phyloP scores from a whole-genome alignment of 2,797 vertebrate species.

The Acipenser transmontanus region DNA sequence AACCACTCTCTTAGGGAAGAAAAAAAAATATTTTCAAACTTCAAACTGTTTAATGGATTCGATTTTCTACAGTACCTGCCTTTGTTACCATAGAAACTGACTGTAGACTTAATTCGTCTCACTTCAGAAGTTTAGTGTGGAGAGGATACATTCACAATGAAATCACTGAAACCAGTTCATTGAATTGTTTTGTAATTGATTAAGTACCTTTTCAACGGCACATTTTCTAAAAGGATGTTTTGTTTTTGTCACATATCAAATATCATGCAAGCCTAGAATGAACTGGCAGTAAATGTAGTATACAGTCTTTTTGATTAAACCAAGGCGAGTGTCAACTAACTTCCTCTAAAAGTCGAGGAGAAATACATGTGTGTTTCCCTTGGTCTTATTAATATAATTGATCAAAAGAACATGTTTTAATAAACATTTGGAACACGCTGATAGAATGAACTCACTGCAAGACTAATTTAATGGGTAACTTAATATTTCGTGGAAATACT shows the following conservation, averaged over 20 bases:
- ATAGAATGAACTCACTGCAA: background rate
- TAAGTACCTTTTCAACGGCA: background rate
- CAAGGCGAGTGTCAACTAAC: background rate
- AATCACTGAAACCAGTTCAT: background rate
- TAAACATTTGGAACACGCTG: background rate
- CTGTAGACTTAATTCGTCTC: background rate
- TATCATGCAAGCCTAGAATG: background rate
- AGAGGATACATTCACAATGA: background rate
- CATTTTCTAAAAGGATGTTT: background rate
- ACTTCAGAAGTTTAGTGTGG: background rate
- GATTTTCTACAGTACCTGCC: too few relatives aligned
- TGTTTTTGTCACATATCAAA: background rate
- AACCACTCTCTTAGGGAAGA: background rate
- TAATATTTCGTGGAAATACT: background rate
- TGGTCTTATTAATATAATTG: slow-evolving; percentile 2
- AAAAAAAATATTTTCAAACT: too few relatives aligned
- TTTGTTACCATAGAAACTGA: too few relatives aligned
- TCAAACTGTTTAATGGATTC: too few relatives aligned
- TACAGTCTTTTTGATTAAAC: background rate
- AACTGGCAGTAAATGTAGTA: background rate
- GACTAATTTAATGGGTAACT: slow-evolving; percentile 2
- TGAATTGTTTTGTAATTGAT: slow-evolving; percentile 1
- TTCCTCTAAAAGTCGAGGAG: too few relatives aligned
- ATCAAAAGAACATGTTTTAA: slow-evolving; percentile 5
- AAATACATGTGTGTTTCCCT: background rate